A percentile compares a stretch with the other conserved stretches of the same genome.
These are phyloP conservation scores for Tuberolachnus salignus DNA, from an alignment of 2,888 invertebrate species.

Conservation along the genomic window DNA sequence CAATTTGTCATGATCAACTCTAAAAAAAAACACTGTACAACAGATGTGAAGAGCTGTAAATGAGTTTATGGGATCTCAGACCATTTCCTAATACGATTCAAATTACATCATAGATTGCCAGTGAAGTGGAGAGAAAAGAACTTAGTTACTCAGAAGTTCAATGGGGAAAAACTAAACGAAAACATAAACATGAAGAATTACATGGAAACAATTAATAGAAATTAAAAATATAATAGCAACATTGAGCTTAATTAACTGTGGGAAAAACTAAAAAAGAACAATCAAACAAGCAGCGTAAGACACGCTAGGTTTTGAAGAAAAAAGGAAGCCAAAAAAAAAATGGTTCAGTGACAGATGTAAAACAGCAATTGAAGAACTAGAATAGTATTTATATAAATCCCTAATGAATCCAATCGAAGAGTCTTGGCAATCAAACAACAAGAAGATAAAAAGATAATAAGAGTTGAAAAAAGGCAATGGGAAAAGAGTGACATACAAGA, in stretches of 20 bases:
- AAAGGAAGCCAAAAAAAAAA: conserved; percentile 27
- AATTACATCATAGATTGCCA: conserved; percentile 32
- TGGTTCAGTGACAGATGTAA: conserved; percentile 24
- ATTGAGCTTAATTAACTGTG: conserved; percentile 23
- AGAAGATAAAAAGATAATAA: conserved; percentile 40
- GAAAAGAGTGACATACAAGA: conserved; percentile 29
- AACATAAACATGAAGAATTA: conserved; percentile 36
- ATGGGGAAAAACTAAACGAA: conserved; percentile 40
- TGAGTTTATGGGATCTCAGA: conserved; percentile 21
- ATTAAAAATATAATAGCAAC: conserved; percentile 33
- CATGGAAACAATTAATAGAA: conserved; percentile 29
- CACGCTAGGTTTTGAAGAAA: conserved; percentile 24
- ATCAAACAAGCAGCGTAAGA: conserved; percentile 28
- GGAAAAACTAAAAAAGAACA: conserved; percentile 36
- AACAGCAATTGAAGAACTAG: conserved; percentile 22
- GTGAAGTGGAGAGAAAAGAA: conserved; percentile 34
- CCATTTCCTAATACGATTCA: conserved; percentile 27
- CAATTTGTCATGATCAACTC: conserved; percentile 27
- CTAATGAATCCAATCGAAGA: conserved; percentile 28
- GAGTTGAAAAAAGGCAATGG: conserved; percentile 32
- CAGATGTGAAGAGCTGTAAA: conserved; percentile 25
- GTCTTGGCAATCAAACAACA: conserved; percentile 34
- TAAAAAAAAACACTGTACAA: conserved; percentile 34
- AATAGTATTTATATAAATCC: conserved; percentile 29
- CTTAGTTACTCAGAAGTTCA: conserved; percentile 36